Evolutionary conservation across 2,113 vertebrate species (phyloP).

Genomic region (Varanus komodoensis): DNA sequence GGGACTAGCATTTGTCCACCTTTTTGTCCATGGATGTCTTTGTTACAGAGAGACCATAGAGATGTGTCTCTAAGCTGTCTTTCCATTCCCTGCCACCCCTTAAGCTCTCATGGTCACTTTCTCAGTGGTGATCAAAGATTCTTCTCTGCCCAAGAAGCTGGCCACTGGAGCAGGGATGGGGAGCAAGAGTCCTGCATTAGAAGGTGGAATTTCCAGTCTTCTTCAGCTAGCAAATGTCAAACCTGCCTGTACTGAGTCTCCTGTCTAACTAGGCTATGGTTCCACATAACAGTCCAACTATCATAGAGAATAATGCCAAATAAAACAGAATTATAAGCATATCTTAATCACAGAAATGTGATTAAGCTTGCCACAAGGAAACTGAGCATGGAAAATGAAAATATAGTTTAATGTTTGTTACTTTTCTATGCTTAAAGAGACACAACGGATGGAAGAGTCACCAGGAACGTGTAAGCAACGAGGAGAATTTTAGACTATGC

Average conservation of each 20-base stretch:
- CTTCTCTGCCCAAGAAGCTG: not conserved
- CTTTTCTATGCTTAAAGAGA: slow-evolving; percentile 80
- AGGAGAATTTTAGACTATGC: slow-evolving; percentile 77
- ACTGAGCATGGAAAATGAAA: not conserved
- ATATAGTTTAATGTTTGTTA: slow-evolving; percentile 62
- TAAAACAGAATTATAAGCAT: not conserved
- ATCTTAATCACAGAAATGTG: not conserved
- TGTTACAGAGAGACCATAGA: not conserved
- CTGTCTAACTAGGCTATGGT: not conserved
- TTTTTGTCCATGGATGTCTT: not conserved
- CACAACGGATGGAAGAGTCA: slow-evolving; percentile 81
- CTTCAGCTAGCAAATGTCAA: not conserved
- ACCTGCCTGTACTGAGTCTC: not conserved
- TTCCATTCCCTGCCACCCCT: not conserved
- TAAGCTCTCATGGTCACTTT: not conserved
- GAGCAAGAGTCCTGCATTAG: not conserved
- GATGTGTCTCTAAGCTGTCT: not conserved
- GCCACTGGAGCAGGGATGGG: no score
- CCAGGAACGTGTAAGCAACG: slow-evolving; percentile 79
- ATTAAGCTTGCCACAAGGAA: no score
- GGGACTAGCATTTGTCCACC: no score
- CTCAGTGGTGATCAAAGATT: not conserved
- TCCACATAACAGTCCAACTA: not conserved
- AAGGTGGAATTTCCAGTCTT: not conserved
- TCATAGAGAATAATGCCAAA: not conserved